phyloP scores from a whole-genome alignment of 2,113 vertebrate genomes.

The Dinomys branickii region DNA sequence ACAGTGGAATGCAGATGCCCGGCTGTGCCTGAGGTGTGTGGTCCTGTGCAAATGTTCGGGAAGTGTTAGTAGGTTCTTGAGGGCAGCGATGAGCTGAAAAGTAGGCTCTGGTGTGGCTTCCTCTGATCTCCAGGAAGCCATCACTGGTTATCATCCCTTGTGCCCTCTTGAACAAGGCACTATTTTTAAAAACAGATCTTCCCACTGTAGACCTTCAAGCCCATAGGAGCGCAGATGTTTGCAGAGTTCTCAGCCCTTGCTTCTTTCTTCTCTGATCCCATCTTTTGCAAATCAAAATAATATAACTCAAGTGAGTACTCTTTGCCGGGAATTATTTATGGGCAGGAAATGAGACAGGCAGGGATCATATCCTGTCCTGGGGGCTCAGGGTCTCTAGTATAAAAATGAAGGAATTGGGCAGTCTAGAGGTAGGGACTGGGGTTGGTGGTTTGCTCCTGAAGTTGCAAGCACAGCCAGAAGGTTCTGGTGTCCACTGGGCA shows the following conservation, averaged over 20 bases:
- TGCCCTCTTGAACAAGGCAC: not conserved
- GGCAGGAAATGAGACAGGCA: constrained; percentile 21
- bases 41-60: not conserved
- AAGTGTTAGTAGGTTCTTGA: not conserved
- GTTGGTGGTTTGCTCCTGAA: not conserved
- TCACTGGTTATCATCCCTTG: not conserved
- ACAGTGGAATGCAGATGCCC: no score
- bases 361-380: not conserved
- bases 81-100: not conserved
- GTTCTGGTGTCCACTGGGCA: not conserved
- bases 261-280: not conserved
- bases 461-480: not conserved
- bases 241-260: not conserved
- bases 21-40: fast-evolving
- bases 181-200: not conserved
- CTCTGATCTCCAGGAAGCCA: not conserved
- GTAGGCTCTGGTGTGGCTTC: not conserved
- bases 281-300: constrained; percentile 51
- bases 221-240: not conserved
- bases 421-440: not conserved
- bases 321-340: constrained; percentile 33
- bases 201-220: not conserved
- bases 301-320: not conserved
- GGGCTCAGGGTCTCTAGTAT: not conserved
- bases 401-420: not conserved